phyloP scores from a whole-genome alignment of 2,888 invertebrate species.

The Melieria crassipennis region DNA sequence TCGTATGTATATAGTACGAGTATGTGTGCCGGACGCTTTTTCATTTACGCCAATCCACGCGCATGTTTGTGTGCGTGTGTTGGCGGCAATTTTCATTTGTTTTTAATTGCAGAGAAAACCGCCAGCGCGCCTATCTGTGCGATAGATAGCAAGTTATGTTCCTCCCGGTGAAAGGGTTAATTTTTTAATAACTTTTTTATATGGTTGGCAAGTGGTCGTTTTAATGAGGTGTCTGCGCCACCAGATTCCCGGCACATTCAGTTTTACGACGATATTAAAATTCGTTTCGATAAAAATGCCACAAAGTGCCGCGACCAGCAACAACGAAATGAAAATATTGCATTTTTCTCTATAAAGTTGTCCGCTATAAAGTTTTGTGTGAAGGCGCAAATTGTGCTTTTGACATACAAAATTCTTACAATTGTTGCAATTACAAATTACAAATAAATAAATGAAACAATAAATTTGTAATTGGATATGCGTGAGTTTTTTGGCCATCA shows the following conservation, averaged over 20 bases:
- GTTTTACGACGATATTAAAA: constrained; percentile 15
- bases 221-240: constrained; percentile 20
- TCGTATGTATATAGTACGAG: not conserved
- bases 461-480: constrained; percentile 36
- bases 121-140: constrained; percentile 1
- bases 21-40: not conserved
- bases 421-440: not conserved
- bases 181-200: constrained; percentile 28
- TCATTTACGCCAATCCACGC: not conserved
- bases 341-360: too few species aligned
- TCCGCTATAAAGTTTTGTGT: too few species aligned
- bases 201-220: constrained; percentile 1
- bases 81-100: constrained; percentile 47
- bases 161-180: constrained; percentile 20
- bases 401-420: not conserved
- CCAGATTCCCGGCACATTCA: not conserved
- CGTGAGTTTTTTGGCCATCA: constrained; percentile 23
- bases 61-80: constrained; percentile 26
- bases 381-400: too few species aligned
- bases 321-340: not conserved
- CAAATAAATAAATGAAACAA: not conserved
- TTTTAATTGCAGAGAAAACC: constrained; percentile 38
- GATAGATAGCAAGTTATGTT: not conserved
- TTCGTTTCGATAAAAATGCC: constrained; percentile 13
- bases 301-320: not conserved